Percentiles rank a stretch among this genome's conserved stretches.
Conservation (phyloP, 2,888 invertebrate genomes). For the Pegoplata infirma region DNA sequence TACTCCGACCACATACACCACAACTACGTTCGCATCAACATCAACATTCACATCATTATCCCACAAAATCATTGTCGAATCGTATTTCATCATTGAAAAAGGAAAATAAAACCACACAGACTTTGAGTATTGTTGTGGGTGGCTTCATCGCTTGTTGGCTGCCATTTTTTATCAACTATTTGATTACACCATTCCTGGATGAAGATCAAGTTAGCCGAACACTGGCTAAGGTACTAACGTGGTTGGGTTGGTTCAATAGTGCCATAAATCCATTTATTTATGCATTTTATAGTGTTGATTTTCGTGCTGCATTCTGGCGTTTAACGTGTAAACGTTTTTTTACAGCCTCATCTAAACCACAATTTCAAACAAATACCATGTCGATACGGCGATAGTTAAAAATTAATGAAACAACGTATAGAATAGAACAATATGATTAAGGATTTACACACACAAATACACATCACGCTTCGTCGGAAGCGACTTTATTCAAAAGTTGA, state of each 20-base stretch:
- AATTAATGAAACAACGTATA: constrained; percentile 39
- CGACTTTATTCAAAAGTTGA: too few species aligned
- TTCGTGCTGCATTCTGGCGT: constrained; percentile 91
- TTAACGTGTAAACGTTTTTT: constrained; percentile 81
- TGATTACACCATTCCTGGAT: constrained; percentile 88
- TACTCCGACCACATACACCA: constrained; percentile 47
- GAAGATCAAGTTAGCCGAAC: constrained; percentile 81
- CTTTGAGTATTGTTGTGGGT: constrained; percentile 90
- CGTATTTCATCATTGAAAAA: constrained; percentile 85
- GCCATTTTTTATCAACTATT: constrained; percentile 90
- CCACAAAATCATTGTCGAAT: constrained; percentile 76
- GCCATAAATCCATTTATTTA: constrained; percentile 95
- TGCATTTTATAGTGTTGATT: constrained; percentile 92
- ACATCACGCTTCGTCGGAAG: too few species aligned
- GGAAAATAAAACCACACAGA: constrained; percentile 93
- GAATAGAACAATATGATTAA: constrained; percentile 31
- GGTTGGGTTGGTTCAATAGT: constrained; percentile 94
- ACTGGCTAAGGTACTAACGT: constrained; percentile 87
- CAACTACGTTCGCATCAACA: constrained; percentile 52
- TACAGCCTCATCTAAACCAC: constrained; percentile 71
- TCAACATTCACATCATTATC: constrained; percentile 66
- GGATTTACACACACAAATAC: too few species aligned
- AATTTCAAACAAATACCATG: constrained; percentile 75
- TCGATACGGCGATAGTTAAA: constrained; percentile 75
- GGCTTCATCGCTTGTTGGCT: constrained; percentile 94